Percentiles rank a stretch among this genome's conserved stretches.
phyloP scores from a whole-genome alignment of 2,113 vertebrate genomes.

The Halcyon senegalensis region DNA sequence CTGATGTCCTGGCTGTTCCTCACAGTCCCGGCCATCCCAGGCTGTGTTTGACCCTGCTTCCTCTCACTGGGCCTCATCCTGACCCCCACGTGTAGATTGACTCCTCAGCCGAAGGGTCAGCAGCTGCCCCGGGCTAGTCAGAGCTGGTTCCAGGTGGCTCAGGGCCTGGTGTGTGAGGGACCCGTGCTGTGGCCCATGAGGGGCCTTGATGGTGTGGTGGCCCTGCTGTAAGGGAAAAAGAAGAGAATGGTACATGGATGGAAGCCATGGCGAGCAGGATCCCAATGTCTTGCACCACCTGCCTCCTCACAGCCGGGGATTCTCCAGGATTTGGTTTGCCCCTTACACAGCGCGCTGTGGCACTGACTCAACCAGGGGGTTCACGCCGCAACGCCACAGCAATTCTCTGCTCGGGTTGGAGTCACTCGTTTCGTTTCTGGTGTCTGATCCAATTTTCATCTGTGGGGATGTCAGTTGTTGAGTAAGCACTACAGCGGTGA shows the following conservation, averaged over 20 bases:
- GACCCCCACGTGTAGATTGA: neutral
- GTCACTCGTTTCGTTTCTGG: fast-evolving
- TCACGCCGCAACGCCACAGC: fast-evolving
- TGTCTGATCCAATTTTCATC: neutral
- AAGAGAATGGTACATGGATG: neutral
- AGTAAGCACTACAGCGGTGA: neutral
- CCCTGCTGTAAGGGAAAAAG: neutral
- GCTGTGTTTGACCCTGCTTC: neutral
- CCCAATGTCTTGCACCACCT: fast-evolving
- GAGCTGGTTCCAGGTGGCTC: neutral
- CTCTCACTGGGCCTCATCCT: no score
- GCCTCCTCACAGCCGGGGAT: neutral
- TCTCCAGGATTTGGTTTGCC: neutral
- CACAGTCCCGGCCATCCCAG: no score
- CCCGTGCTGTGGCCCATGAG: fast-evolving
- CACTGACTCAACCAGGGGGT: fast-evolving
- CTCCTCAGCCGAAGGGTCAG: fast-evolving
- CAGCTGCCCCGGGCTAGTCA: neutral
- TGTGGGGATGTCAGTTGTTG: neutral
- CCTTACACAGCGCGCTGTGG: neutral
- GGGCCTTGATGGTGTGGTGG: no score
- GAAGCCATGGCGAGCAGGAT: neutral
- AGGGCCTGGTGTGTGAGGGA: no score
- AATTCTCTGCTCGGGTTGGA: fast-evolving
- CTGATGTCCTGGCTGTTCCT: neutral